A percentile compares a stretch with the other conserved stretches of the same genome.
phyloP scores from a whole-genome alignment of 2,888 invertebrate genomes.

The Sceliomorpha sp. region DNA sequence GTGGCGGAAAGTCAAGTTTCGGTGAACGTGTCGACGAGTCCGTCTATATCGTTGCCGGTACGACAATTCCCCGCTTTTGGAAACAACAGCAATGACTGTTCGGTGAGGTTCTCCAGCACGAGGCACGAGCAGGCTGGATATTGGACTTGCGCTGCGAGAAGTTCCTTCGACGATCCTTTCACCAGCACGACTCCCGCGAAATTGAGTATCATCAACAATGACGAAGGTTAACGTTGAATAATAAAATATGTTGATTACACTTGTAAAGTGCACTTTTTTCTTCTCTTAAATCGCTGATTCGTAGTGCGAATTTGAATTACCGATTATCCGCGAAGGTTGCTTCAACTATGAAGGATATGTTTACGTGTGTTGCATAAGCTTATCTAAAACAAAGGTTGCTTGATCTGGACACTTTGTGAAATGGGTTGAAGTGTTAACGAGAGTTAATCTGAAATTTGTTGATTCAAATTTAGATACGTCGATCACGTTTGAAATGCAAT shows the following conservation, averaged over 20 bases:
- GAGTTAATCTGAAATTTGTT: no score
- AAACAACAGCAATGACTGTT: slow-evolving; percentile 77
- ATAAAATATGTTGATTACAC: neutral
- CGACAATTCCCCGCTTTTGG: slow-evolving; percentile 76
- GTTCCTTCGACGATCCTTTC: slow-evolving; percentile 68
- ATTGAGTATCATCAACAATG: slow-evolving; percentile 69
- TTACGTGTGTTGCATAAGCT: no score
- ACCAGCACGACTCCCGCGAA: slow-evolving; percentile 73
- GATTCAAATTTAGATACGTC: slow-evolving; percentile 56
- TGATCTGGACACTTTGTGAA: no score
- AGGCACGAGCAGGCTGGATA: slow-evolving; percentile 76
- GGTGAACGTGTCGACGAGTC: slow-evolving; percentile 59
- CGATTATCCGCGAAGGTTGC: no score
- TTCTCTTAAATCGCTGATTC: no score
- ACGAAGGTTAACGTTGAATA: slow-evolving; percentile 59
- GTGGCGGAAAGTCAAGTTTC: slow-evolving; percentile 58
- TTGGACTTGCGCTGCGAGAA: slow-evolving; percentile 77
- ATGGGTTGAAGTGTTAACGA: no score
- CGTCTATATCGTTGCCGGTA: slow-evolving; percentile 67
- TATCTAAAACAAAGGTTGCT: no score
- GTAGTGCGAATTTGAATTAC: no score
- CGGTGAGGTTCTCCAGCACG: slow-evolving; percentile 75
- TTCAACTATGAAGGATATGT: no score
- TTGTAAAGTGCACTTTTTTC: no score
- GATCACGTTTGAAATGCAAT: slow-evolving; percentile 67